Evolutionary conservation across 2,797 vertebrate species (phyloP).

Genomic region (Characodon lateralis): DNA sequence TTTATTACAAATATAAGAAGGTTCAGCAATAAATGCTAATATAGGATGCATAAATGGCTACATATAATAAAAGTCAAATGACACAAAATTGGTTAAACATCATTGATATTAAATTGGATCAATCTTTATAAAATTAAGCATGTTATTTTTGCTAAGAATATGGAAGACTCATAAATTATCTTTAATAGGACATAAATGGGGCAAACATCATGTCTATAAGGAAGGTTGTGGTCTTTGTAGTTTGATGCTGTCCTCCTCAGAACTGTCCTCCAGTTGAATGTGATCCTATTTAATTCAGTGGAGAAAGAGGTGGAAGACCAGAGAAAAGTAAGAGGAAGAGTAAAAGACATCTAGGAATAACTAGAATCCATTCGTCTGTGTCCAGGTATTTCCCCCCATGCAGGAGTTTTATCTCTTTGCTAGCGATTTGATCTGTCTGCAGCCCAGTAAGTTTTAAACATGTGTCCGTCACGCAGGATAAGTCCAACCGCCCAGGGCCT

Average conservation of each 20-base stretch:
- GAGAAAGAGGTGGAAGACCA: not conserved
- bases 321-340: slow-evolving; percentile 17
- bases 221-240: not conserved
- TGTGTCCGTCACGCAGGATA: slow-evolving; percentile 45
- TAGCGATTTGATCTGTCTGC: slow-evolving; percentile 53
- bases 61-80: not conserved
- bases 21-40: not conserved
- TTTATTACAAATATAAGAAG: not conserved
- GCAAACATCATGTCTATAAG: not conserved
- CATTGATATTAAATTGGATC: not conserved
- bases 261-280: slow-evolving; percentile 35
- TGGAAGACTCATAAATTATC: not conserved
- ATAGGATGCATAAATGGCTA: not conserved
- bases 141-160: not conserved
- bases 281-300: slow-evolving; percentile 57
- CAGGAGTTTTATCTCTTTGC: slow-evolving; percentile 53
- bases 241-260: slow-evolving; percentile 19
- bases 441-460: slow-evolving; percentile 56
- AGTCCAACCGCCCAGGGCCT: slow-evolving; percentile 32
- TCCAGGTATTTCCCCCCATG: slow-evolving; percentile 33
- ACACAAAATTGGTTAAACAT: not conserved
- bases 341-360: slow-evolving; percentile 11
- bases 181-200: not conserved
- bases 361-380: slow-evolving; percentile 28
- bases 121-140: not conserved